Base-by-base conservation (phyloP, 35 echinoderm and acorn worm species). In the Diadema setosum region DNA sequence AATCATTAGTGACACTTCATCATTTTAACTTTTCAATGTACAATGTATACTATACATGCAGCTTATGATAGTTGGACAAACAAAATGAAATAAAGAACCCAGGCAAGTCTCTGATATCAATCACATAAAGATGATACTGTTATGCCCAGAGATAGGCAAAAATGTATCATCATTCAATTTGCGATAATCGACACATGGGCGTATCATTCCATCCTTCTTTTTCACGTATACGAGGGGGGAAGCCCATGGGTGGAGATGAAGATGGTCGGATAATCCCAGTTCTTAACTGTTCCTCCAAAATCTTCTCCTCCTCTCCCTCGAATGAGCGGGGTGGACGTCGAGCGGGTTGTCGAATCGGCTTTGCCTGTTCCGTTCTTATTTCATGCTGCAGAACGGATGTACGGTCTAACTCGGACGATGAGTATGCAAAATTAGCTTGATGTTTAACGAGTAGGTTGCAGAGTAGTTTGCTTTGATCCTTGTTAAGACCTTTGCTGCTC, bases 251-350 rank as follows among this genome's bases (percentile, higher is more conserved):
- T n/a, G n/a, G 59, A 17, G 56, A 65, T 6, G 21, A 73, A 33
- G 87, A 91, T 34, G 75, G 46, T 81, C 24, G 31, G 34, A 91
- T 83, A 3, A 95, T 80, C n/a, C 87, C 93, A 1, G 87, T 80
- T 27, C 56, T 46, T 15, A 91, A 25, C 39, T 85, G 81, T 5
- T 86, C 58, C 31, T 87, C 16, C 16, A 91, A 82, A 8, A 86
- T n/a, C n/a, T 63, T 91, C 43, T 81, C 46, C 39, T 84, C 92
- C 46, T 89, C 44, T 20, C 81, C 18, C 26, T 89, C 61, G 25
- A 89, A 89, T 25, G 86, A 80, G 32, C 63, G 83, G 7, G 85
- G 92, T 2, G 87, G 78, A 3, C 92, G 80, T 15, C 92, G 18
- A 5, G 92, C 60, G 15, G 86, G 73, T 61, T 89, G 92, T 27